Evolutionary conservation across 2,888 invertebrate species (phyloP).

Genomic region (Himalopsyche kuldschensis): DNA sequence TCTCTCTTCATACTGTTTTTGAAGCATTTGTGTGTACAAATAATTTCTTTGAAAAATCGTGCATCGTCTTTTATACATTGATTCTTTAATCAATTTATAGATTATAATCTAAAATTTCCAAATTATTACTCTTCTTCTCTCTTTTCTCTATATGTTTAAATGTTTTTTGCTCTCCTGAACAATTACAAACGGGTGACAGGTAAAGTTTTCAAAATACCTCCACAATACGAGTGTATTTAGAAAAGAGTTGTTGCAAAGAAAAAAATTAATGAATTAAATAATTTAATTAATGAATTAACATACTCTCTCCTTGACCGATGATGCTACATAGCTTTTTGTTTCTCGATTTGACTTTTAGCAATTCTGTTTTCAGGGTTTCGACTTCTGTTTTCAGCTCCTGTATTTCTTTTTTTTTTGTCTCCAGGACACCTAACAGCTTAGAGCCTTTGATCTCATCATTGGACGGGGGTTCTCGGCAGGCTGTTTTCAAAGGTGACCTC

Average conservation of each 20-base stretch:
- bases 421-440: conserved; percentile 64
- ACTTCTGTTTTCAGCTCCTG: conserved; percentile 56
- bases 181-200: not conserved
- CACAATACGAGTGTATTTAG: too few relatives aligned
- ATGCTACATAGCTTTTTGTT: conserved; percentile 73
- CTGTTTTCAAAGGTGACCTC: conserved; percentile 46
- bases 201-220: too few relatives aligned
- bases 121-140: too few relatives aligned
- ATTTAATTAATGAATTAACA: conserved; percentile 46
- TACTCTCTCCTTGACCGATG: conserved; percentile 72
- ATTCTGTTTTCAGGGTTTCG: conserved; percentile 60
- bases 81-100: not conserved
- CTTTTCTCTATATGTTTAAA: too few relatives aligned
- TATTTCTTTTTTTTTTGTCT: conserved; percentile 64
- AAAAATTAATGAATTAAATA: not conserved
- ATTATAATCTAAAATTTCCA: not conserved
- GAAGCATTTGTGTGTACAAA: too few relatives aligned
- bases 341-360: conserved; percentile 67
- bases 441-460: conserved; percentile 60
- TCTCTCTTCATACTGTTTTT: too few relatives aligned
- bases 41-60: too few relatives aligned
- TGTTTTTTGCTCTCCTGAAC: too few relatives aligned
- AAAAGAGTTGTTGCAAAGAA: too few relatives aligned
- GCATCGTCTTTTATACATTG: not conserved
- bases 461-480: conserved; percentile 52